Conservation (phyloP, 2,888 invertebrate species). For the Nasonovia ribisnigri region DNA sequence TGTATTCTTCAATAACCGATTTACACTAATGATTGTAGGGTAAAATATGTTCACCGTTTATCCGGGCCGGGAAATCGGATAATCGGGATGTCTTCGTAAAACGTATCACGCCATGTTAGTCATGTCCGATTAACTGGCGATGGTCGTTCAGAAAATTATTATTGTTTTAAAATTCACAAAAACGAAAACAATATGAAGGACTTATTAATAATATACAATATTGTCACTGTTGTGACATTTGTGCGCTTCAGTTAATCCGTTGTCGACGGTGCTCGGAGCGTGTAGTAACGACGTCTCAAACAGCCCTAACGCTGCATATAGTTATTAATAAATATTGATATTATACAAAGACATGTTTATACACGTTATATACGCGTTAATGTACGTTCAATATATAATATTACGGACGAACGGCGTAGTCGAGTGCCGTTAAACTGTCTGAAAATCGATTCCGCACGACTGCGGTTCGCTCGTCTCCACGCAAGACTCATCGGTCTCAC, state of each 20-base stretch:
- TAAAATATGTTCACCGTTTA: not conserved
- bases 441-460: slow-evolving; percentile 30
- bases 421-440: not conserved
- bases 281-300: not conserved
- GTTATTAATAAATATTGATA: not conserved
- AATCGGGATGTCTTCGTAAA: not conserved
- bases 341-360: not conserved
- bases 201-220: not conserved
- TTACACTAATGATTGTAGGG: not conserved
- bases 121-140: not conserved
- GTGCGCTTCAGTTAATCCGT: not conserved
- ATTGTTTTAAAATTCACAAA: not conserved
- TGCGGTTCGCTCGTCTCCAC: not conserved
- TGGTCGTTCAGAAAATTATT: not conserved
- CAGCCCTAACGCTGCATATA: not conserved
- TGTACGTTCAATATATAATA: not conserved
- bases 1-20: not conserved
- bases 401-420: not conserved
- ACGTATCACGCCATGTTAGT: not conserved
- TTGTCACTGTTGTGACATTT: not conserved
- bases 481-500: not conserved
- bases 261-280: not conserved
- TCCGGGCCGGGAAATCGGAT: not conserved
- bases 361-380: not conserved
- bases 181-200: not conserved